Evolutionary conservation across 2,113 vertebrate species (phyloP), one percentile per base, ranked within the genome.

Genomic region (Gopherus flavomarginatus): DNA sequence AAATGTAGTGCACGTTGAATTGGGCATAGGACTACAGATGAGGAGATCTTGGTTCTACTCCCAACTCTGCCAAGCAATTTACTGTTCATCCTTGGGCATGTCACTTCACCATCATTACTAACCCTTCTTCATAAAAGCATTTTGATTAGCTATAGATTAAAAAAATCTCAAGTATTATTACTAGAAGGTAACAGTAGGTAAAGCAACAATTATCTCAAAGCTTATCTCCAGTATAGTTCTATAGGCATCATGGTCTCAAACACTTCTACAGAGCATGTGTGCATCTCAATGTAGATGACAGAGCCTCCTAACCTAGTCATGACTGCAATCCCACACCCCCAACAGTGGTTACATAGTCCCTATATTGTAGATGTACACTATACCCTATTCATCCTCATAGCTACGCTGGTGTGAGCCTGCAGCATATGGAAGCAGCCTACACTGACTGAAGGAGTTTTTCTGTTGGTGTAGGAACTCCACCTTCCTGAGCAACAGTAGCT

Each of bases 121-220:
- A 35, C 7, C 65, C 35, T 16, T 21, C 16, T n/a, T 72, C n/a
- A 72, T n/a, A 5, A 72, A 72, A 19, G 35, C 8, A 19, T 38
- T 59, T 59, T 59, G 11, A 59, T 59, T 59, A 38, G 16, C n/a
- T 38, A 72, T 17, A 72, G n/a, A 72, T 38, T 38, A 19, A 72
- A 50, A 14, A 59, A 72, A 10, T 81, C 35, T 22, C 57, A 77
- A 88, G 89, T 86, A 89, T 83, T 8, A 81, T 90, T 92, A 92
- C 92, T 27, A 79, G 94, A 90, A 75, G 90, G 92, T 91, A 82
- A 95, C 94, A 75, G 90, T 89, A 89, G 93, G 96, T 96, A 96
- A 97, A 96, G 96, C 94, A n/a, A 86, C 95, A 85, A 31, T 97
- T 96, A 96, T 96, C 96, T 96, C 96, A 95, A 96, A 95, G 92